A percentile compares a stretch with the other conserved stretches of the same genome.
phyloP scores from a whole-genome alignment of 1,140 invertebrate species.

The Tigriopus japonicus region DNA sequence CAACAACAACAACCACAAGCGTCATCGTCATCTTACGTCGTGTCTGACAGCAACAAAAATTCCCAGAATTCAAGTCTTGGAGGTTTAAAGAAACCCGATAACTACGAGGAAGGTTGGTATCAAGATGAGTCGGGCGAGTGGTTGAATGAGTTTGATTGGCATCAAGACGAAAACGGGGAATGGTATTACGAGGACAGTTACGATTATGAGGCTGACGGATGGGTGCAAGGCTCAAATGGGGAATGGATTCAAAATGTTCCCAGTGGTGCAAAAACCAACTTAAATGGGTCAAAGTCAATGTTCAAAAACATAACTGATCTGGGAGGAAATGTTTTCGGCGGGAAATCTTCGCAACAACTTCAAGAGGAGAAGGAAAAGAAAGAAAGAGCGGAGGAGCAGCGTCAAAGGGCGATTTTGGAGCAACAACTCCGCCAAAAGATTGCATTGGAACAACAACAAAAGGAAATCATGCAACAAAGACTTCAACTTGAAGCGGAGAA shows the following conservation, averaged over 20 bases:
- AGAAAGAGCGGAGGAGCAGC: no score
- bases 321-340: no score
- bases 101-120: constrained; percentile 15
- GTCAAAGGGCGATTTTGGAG: no score
- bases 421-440: no score
- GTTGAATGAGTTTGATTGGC: constrained; percentile 19
- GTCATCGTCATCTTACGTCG: no score
- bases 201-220: background rate
- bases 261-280: background rate
- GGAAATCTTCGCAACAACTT: no score
- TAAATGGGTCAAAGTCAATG: background rate
- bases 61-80: background rate
- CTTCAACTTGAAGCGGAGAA: no score
- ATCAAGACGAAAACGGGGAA: constrained; percentile 18
- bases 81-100: background rate
- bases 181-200: constrained; percentile 16
- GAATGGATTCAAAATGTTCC: constrained; percentile 17
- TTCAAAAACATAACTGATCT: no score
- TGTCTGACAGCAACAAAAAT: background rate
- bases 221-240: constrained; percentile 17
- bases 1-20: background rate
- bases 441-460: no score
- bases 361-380: no score
- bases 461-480: no score
- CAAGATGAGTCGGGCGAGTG: constrained; percentile 14